Percentiles rank a stretch among this genome's conserved stretches.
Conservation (phyloP, 2,888 invertebrate species). For the Andrena trimmerana region DNA sequence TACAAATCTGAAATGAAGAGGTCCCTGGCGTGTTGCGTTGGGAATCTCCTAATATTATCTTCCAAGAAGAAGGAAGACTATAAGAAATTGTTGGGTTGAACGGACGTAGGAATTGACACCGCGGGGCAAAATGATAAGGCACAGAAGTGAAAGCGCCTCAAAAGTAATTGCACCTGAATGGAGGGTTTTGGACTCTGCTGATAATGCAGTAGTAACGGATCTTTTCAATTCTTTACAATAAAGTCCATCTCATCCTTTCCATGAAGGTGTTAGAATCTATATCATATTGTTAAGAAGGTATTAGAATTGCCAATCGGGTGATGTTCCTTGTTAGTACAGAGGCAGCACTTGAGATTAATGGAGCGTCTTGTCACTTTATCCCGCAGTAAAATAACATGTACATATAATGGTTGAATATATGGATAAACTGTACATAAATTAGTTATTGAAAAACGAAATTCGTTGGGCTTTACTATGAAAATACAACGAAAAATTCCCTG, state of each 20-base stretch:
- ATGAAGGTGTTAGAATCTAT: too few species aligned
- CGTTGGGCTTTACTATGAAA: not conserved
- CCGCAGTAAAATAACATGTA: not conserved
- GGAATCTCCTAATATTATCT: not conserved
- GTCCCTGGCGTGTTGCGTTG: not conserved
- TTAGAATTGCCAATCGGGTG: too few species aligned
- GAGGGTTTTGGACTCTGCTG: too few species aligned
- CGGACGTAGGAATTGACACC: not conserved
- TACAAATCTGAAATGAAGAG: conserved; percentile 14
- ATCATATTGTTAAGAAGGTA: too few species aligned
- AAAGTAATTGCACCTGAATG: too few species aligned
- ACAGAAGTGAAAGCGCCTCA: too few species aligned
- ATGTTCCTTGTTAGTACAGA: too few species aligned
- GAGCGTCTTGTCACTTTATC: not conserved
- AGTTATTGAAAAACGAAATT: not conserved
- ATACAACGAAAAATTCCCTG: not conserved
- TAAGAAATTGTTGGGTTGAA: not conserved
- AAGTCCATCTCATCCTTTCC: too few species aligned
- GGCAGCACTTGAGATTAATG: not conserved
- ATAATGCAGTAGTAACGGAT: too few species aligned
- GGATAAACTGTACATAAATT: not conserved
- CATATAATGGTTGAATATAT: not conserved
- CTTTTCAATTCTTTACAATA: too few species aligned
- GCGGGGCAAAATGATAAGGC: conserved; percentile 1
- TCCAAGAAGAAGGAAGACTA: not conserved